Conservation (phyloP, 2,888 invertebrate species). For the Harpalus rubripes region DNA sequence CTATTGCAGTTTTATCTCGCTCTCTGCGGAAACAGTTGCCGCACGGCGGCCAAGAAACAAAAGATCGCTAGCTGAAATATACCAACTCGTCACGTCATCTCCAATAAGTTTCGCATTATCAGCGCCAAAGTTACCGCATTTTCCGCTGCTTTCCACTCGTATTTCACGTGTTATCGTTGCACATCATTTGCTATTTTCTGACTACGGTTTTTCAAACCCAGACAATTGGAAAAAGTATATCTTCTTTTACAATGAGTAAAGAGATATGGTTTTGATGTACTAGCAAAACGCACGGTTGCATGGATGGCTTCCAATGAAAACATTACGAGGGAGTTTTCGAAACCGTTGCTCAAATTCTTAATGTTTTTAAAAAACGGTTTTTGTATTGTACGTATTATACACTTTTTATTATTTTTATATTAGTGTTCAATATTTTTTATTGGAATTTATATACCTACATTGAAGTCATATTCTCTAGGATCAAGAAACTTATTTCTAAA, state of each 20-base stretch:
- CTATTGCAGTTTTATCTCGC: slow-evolving; percentile 21
- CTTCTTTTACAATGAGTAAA: slow-evolving; percentile 40
- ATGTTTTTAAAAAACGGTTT: too few relatives aligned
- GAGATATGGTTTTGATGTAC: slow-evolving; percentile 32
- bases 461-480: too few relatives aligned
- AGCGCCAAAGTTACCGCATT: slow-evolving; percentile 49
- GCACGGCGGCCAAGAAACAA: slow-evolving; percentile 30
- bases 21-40: slow-evolving; percentile 34
- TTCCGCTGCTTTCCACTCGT: slow-evolving; percentile 52
- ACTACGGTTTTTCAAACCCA: slow-evolving; percentile 40
- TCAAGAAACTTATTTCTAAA: too few relatives aligned
- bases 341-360: too few relatives aligned
- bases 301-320: too few relatives aligned
- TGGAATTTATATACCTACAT: too few relatives aligned
- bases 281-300: slow-evolving; percentile 11
- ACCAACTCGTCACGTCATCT: slow-evolving; percentile 55
- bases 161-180: slow-evolving; percentile 60
- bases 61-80: slow-evolving; percentile 41
- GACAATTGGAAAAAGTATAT: slow-evolving; percentile 56
- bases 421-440: too few relatives aligned
- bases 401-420: too few relatives aligned
- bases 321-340: too few relatives aligned
- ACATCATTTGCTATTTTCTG: slow-evolving; percentile 61
- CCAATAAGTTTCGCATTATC: slow-evolving; percentile 62
- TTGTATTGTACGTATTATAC: too few relatives aligned